These are phyloP conservation scores for Stenichneumon culpator DNA, from an alignment of 2,888 invertebrate species.

Conservation along the genomic window DNA sequence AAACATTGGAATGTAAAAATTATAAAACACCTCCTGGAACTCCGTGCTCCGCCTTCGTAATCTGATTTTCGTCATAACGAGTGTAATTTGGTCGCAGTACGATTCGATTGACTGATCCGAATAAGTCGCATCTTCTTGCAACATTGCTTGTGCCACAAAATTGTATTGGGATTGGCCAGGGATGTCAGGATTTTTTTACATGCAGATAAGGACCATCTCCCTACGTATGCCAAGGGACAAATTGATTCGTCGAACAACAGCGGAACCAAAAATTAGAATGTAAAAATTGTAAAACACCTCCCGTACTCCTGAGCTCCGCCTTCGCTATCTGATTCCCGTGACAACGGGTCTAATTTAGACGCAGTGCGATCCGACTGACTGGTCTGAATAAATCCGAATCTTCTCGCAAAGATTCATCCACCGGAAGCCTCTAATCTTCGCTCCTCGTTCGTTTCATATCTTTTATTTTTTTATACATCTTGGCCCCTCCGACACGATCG, in stretches of 20 bases:
- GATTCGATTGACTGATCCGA: neutral
- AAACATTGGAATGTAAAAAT: neutral
- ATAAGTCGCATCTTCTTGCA: neutral
- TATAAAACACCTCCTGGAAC: neutral
- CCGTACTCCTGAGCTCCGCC: neutral
- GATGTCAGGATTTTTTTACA: too few species aligned
- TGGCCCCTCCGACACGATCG: slow-evolving; percentile 30
- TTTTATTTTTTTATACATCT: slow-evolving; percentile 26
- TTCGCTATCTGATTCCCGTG: neutral
- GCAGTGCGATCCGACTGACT: neutral
- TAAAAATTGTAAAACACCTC: neutral
- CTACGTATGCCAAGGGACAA: too few species aligned
- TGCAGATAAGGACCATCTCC: too few species aligned
- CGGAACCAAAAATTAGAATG: neutral
- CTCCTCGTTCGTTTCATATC: neutral
- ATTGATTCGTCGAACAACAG: too few species aligned
- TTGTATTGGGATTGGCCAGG: too few species aligned
- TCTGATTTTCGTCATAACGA: neutral
- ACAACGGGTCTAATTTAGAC: slow-evolving; percentile 14
- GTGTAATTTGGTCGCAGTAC: slow-evolving; percentile 1
- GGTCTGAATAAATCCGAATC: slow-evolving; percentile 19
- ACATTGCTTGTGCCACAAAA: neutral
- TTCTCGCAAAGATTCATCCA: slow-evolving; percentile 21
- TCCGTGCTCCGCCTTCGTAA: neutral
- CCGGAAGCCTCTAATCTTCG: slow-evolving; percentile 53